Conservation (phyloP, 2,888 invertebrate genomes). For the Aphodius granarius region DNA sequence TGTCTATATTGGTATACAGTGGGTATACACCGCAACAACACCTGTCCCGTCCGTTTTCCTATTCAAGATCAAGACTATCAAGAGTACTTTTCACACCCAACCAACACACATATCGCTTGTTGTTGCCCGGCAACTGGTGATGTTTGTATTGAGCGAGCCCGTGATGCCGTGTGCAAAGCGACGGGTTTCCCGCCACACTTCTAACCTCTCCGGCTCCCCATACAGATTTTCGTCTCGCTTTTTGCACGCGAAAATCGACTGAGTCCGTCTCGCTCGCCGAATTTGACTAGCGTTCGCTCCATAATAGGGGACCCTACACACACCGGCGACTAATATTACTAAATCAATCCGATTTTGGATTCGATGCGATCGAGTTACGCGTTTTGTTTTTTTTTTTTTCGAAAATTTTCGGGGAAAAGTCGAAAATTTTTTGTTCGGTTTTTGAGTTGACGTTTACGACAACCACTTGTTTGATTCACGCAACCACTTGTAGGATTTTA, state of each 20-base stretch:
- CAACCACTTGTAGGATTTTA: constrained; percentile 45
- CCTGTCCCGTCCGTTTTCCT: not conserved
- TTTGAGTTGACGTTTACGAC: no score
- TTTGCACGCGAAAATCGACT: constrained; percentile 15
- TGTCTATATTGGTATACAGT: no score
- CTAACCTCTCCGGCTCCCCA: constrained; percentile 20
- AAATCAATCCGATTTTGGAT: constrained; percentile 37
- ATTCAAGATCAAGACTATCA: constrained; percentile 23
- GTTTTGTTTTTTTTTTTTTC: constrained; percentile 19
- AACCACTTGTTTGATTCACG: constrained; percentile 29
- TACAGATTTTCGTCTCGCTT: not conserved
- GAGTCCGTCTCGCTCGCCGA: constrained; percentile 31
- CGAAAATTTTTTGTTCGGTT: not conserved
- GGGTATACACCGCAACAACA: not conserved
- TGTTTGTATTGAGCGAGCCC: constrained; percentile 23
- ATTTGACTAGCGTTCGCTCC: constrained; percentile 41
- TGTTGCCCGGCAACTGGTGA: not conserved
- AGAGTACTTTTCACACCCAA: no score
- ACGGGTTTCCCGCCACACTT: constrained; percentile 25
- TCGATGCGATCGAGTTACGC: constrained; percentile 22
- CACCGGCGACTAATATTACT: constrained; percentile 40
- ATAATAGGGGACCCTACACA: constrained; percentile 41
- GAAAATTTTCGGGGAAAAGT: not conserved
- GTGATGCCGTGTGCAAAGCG: constrained; percentile 40
- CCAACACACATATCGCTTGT: not conserved